Evolutionary conservation across 1,140 invertebrate genomes (phyloP), one percentile per base, ranked within the genome.

Genomic region (Penaeus japonicus): DNA sequence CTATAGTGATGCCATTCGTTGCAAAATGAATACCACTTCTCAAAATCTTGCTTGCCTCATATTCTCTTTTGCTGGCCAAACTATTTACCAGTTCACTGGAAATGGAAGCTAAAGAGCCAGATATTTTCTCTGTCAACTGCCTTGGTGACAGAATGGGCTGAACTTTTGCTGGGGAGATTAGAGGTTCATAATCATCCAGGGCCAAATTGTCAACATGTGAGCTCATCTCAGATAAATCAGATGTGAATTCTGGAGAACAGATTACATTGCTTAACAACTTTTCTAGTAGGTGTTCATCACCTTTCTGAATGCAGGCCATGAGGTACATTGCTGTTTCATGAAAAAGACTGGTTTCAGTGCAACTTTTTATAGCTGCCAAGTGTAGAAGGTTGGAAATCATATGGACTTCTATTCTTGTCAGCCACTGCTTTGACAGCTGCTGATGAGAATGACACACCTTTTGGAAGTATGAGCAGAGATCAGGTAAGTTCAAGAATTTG

Each of bases 221-320:
- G 22, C 79, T 81, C 20, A 90, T 59, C 65, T 82, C 90, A 15
- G 65, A 27, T 10, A 89, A 27, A 70, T 90, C 90, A 39, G 77
- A 35, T 35, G 73, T 53, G 30, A 88, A 89, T 30, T 82, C 78
- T 62, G 70, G 78, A 62, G 62, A 47, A 84, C 90, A 90, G 2
- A 90, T 87, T 15, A 90, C 84, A 35, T 57, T 39, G 4, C 55
- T 83, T 15, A 90, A 47, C 18, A 90, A 55, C 27, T 18, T 62
- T 78, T 87, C 87, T 18, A 87, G 78, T 27, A 90, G n/a, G 5
- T 87, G 80, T 80, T 90, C 90, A 75, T 90, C 87, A 20, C 90
- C 90, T 83, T 86, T 89, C 27, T 90, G 90, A 18, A 90, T 57
- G 70, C 81, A 85, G 5, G 79, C n/a, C 83, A 90, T 27, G 15